Evolutionary conservation across 2,888 invertebrate species (phyloP).

Genomic region (Drosophila aldrichi): DNA sequence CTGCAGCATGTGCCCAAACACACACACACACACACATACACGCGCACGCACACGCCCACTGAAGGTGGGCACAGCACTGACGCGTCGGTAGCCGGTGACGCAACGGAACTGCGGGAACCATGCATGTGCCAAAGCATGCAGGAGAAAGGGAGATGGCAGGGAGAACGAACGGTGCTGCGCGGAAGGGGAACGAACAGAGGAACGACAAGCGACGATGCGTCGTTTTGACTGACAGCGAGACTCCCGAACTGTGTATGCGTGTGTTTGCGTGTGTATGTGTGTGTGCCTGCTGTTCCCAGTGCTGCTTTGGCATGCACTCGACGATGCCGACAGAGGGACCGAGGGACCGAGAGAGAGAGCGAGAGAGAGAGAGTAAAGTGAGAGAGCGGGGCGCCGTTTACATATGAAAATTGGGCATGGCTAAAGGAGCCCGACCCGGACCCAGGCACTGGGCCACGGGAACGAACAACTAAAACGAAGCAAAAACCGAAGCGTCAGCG

Average conservation of each 20-base stretch:
- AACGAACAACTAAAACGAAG: conserved; percentile 38
- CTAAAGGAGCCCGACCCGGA: conserved; percentile 50
- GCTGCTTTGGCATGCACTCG: conserved; percentile 54
- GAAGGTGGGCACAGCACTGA: conserved; percentile 32
- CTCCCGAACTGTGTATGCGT: conserved; percentile 17
- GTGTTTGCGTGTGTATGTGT: background rate
- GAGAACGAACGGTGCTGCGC: background rate
- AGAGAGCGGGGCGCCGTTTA: conserved; percentile 3
- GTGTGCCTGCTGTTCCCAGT: conserved; percentile 21
- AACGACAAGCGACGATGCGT: conserved; percentile 61
- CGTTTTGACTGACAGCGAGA: conserved; percentile 60
- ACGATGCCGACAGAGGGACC: conserved; percentile 23
- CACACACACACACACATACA: conserved; percentile 6
- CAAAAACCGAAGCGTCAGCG: conserved; percentile 36
- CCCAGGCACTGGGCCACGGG: conserved; percentile 29
- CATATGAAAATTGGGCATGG: conserved; percentile 49
- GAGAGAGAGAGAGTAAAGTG: background rate
- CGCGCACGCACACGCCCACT: conserved; percentile 5
- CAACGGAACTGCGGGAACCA: conserved; percentile 69
- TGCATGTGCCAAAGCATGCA: conserved; percentile 54
- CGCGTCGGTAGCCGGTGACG: conserved; percentile 56
- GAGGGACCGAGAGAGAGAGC: background rate
- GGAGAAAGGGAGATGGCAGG: conserved; percentile 11
- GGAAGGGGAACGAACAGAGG: conserved; percentile 1
- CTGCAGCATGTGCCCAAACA: conserved; percentile 40